Conservation (phyloP, 2,797 vertebrate genomes). For the Takifugu ocellatus region DNA sequence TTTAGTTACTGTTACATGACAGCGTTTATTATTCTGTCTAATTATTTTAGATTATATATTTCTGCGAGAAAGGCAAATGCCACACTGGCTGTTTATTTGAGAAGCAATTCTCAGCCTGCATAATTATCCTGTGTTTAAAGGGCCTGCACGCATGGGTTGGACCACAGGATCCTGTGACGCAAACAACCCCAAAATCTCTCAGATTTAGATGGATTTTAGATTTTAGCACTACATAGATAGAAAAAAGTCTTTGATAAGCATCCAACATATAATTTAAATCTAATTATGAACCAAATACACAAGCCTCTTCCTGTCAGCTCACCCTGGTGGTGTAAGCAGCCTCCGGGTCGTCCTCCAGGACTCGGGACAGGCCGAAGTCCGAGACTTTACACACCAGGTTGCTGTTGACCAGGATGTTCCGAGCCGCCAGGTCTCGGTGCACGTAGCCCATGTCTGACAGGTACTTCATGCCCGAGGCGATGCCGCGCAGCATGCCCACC, state of each 20-base stretch:
- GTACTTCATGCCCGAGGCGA: slow-evolving; percentile 96
- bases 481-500: slow-evolving; percentile 95
- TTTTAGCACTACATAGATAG: no score
- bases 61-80: slow-evolving; percentile 62
- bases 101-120: slow-evolving; percentile 61
- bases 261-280: neutral
- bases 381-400: slow-evolving; percentile 97
- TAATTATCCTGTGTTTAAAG: slow-evolving; percentile 59
- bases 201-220: no score
- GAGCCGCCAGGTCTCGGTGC: slow-evolving; percentile 91
- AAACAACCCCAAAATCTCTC: slow-evolving; percentile 33
- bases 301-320: slow-evolving; percentile 72
- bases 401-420: slow-evolving; percentile 96
- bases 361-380: slow-evolving; percentile 91
- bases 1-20: slow-evolving; percentile 33
- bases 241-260: no score
- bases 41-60: slow-evolving; percentile 61
- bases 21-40: slow-evolving; percentile 57
- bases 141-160: slow-evolving; percentile 38
- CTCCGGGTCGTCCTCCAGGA: slow-evolving; percentile 94
- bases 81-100: slow-evolving; percentile 67
- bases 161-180: slow-evolving; percentile 41
- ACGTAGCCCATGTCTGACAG: slow-evolving; percentile 98
- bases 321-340: slow-evolving; percentile 92
- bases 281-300: neutral